Evolutionary conservation across 2,113 vertebrate species (phyloP).

Genomic region (Lepus timidus): DNA sequence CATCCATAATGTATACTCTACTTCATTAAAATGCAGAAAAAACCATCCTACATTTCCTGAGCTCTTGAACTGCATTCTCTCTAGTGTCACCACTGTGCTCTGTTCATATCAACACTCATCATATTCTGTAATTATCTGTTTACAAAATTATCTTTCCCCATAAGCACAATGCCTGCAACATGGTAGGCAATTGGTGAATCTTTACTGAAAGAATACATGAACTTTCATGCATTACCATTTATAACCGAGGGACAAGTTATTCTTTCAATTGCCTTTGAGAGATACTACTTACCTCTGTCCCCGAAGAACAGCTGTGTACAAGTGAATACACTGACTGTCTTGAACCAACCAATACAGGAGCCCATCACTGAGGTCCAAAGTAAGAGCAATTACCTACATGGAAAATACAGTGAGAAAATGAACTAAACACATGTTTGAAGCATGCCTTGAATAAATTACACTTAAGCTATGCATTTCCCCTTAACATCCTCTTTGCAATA

Average conservation of each 20-base stretch:
- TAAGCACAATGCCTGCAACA: neutral
- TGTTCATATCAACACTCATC: neutral
- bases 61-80: neutral
- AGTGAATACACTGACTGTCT: conserved; percentile 84
- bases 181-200: neutral
- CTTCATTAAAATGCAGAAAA: neutral
- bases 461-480: neutral
- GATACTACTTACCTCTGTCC: conserved; percentile 59
- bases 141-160: neutral
- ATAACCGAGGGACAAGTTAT: neutral
- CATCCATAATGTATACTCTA: neutral
- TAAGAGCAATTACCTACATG: conserved; percentile 86
- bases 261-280: neutral
- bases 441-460: neutral
- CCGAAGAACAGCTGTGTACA: conserved; percentile 83
- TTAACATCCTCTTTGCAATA: conserved; percentile 32
- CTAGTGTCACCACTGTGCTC: neutral
- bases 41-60: neutral
- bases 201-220: conserved; percentile 15
- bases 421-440: conserved; percentile 23
- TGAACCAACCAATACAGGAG: conserved; percentile 89
- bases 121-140: neutral
- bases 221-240: neutral
- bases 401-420: conserved; percentile 43
- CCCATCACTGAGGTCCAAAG: conserved; percentile 84